These are phyloP conservation scores for Macrosoma leucophasiata DNA, from an alignment of 2,888 invertebrate species.

Conservation along the genomic window DNA sequence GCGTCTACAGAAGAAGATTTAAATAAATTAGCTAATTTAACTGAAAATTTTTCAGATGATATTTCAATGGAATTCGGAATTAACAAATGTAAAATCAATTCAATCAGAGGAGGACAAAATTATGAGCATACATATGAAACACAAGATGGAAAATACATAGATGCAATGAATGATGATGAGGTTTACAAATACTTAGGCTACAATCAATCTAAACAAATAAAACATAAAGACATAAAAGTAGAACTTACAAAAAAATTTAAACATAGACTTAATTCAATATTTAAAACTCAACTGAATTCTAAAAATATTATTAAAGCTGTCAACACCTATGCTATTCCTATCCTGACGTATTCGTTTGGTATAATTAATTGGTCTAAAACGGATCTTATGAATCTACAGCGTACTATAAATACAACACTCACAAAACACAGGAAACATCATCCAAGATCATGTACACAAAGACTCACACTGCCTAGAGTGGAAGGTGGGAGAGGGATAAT, in stretches of 20 bases:
- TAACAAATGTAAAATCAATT: constrained; percentile 16
- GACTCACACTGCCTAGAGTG: constrained; percentile 17
- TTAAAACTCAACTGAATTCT: constrained; percentile 14
- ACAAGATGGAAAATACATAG: not conserved
- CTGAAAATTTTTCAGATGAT: constrained; percentile 10
- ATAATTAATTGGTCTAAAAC: constrained; percentile 23
- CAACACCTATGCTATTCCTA: constrained; percentile 24
- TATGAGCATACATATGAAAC: constrained; percentile 3
- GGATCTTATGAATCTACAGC: constrained; percentile 20
- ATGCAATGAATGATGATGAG: constrained; percentile 2
- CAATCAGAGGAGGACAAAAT: constrained; percentile 2
- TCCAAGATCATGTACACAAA: constrained; percentile 19
- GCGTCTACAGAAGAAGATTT: constrained; percentile 2
- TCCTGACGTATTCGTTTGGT: constrained; percentile 27
- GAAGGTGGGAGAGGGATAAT: constrained; percentile 25
- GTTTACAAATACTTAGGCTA: constrained; percentile 21
- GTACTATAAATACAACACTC: constrained; percentile 13
- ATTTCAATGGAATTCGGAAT: constrained; percentile 15
- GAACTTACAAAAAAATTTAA: constrained; percentile 11
- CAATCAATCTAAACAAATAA: constrained; percentile 14
- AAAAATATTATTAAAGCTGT: constrained; percentile 22
- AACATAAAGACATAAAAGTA: constrained; percentile 14
- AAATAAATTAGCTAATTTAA: constrained; percentile 5
- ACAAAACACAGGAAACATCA: constrained; percentile 25
- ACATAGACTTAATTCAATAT: constrained; percentile 11